phyloP scores from a whole-genome alignment of 1,140 invertebrate species.

The Tribolium castaneum region DNA sequence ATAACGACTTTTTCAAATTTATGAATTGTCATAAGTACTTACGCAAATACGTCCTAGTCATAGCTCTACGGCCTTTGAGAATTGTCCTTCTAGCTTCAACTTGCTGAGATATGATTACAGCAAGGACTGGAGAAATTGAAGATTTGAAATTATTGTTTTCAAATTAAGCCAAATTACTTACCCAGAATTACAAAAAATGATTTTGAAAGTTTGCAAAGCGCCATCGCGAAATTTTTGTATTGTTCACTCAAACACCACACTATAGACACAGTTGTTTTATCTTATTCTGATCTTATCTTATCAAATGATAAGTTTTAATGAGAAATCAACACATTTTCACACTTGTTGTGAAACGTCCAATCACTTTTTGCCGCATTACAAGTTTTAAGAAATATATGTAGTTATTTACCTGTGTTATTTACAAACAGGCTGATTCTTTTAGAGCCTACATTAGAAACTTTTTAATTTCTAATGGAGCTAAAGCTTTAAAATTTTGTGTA shows the following conservation, averaged over 20 bases:
- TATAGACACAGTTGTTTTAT: neutral
- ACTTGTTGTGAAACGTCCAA: too few relatives aligned
- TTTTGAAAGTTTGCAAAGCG: neutral
- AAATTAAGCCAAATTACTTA: neutral
- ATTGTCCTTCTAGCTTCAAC: slow-evolving; percentile 80
- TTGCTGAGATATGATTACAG: slow-evolving; percentile 74
- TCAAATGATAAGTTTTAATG: neutral
- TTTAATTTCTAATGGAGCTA: too few relatives aligned
- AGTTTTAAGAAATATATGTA: too few relatives aligned
- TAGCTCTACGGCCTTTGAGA: slow-evolving; percentile 75
- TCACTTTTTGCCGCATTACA: too few relatives aligned
- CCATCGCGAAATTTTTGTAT: neutral
- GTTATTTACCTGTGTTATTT: too few relatives aligned
- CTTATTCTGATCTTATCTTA: neutral
- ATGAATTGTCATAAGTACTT: slow-evolving; percentile 64
- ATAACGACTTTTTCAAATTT: neutral
- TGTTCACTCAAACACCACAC: neutral
- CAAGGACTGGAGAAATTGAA: slow-evolving; percentile 67
- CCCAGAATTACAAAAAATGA: neutral
- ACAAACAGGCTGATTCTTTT: too few relatives aligned
- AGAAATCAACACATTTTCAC: too few relatives aligned
- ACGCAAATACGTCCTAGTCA: slow-evolving; percentile 81
- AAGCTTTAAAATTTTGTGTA: too few relatives aligned
- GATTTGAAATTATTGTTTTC: neutral
- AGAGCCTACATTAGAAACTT: too few relatives aligned